Evolutionary conservation across 2,888 invertebrate species (phyloP), one percentile per base, ranked within the genome.

Genomic region (Hirtodrosophila histrioides): DNA sequence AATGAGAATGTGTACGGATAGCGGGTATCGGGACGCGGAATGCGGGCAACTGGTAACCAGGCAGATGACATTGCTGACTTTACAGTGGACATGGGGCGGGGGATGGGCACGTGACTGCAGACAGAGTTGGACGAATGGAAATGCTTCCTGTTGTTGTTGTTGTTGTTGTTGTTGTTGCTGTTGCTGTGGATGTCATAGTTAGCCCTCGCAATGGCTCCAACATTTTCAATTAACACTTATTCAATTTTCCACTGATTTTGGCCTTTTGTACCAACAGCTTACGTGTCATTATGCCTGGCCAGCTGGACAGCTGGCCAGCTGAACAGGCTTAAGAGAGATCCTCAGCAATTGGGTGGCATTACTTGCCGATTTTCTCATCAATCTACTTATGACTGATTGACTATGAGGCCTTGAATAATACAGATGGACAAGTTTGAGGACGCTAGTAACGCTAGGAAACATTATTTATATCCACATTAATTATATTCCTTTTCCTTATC

Each of bases 161-260:
- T n/a, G n/a, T n/a, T n/a, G n/a, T n/a, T n/a, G n/a, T n/a, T n/a
- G n/a, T n/a, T n/a, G n/a, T n/a, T n/a, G n/a, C n/a, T n/a, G n/a
- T 58, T 70, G 71, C 17, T 17, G 17, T 58, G 64, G 71, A 75
- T 75, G 76, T 48, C 71, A 73, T 60, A 50, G 70, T 69, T 53
- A 65, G 58, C 73, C 46, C 56, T 70, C 56, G 65, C 60, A 17
- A 39, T 51, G 71, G 17, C 55, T 46, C 36, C 41, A 55, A 54
- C 62, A 60, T 60, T 75, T 78, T 78, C 79, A 74, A 78, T 84
- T 84, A 76, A 67, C 69, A 84, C 64, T 73, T 56, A 56, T 63
- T 69, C 64, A 77, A 79, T 79, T 84, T 79, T 84, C 73, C 85
- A 73, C 66, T 55, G 73, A 80, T 63, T 80, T 78, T 72, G 69